A percentile compares a stretch with the other conserved stretches of the same genome.
phyloP scores from a whole-genome alignment of 2,113 vertebrate species.

The Cichladusa arquata region DNA sequence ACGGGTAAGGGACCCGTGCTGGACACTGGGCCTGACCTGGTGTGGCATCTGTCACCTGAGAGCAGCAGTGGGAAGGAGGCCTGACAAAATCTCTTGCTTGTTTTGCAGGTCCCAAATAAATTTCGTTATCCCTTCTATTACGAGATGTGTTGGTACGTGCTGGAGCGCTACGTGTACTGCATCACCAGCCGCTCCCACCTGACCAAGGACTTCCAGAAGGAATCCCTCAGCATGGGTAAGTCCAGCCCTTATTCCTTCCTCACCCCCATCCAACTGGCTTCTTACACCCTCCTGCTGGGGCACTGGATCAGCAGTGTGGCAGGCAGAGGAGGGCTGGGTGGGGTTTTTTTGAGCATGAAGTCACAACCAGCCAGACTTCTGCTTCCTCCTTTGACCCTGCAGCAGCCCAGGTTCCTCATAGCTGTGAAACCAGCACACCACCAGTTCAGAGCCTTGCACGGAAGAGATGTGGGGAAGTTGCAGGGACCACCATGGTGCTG shows the following conservation, averaged over 20 bases:
- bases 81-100: neutral
- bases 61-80: neutral
- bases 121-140: slow-evolving; percentile 98
- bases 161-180: slow-evolving; percentile 95
- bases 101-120: slow-evolving; percentile 90
- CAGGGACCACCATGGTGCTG: neutral
- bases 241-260: neutral
- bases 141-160: slow-evolving; percentile 98
- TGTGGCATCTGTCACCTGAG: neutral
- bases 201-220: slow-evolving; percentile 95
- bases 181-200: slow-evolving; percentile 91
- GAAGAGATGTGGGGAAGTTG: neutral
- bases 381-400: neutral
- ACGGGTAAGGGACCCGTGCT: slow-evolving; percentile 76
- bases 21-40: neutral
- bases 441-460: neutral
- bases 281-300: neutral
- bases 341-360: neutral
- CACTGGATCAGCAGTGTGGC: neutral
- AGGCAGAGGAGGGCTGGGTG: neutral
- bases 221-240: slow-evolving; percentile 93
- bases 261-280: fast-evolving
- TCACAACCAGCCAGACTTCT: neutral
- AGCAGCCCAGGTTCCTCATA: neutral
- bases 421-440: neutral